Conservation (phyloP, 2,888 invertebrate species). For the Glyphotaelius pellucidus region DNA sequence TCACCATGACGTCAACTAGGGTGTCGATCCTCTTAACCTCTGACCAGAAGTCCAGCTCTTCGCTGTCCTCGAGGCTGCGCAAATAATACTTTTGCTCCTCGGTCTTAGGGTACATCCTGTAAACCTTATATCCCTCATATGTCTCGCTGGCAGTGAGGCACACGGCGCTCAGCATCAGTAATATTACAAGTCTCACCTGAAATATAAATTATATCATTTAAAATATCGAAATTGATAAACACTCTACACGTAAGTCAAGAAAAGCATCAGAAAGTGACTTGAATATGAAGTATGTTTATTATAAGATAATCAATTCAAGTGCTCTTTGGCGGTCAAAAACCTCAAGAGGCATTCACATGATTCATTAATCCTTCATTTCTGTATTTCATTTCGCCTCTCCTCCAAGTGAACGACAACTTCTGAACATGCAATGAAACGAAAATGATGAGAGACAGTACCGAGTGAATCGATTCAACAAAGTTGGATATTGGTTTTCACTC, state of each 20-base stretch:
- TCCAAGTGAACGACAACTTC: too few species aligned
- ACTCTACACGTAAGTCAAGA: background rate
- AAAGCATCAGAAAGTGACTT: background rate
- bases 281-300: background rate
- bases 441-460: too few species aligned
- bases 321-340: background rate
- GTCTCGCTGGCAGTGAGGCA: slow-evolving; percentile 41
- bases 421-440: too few species aligned
- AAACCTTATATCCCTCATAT: slow-evolving; percentile 76
- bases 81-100: slow-evolving; percentile 76
- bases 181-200: slow-evolving; percentile 49
- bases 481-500: too few species aligned
- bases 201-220: background rate
- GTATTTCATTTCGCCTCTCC: too few species aligned
- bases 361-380: too few species aligned
- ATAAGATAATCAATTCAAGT: background rate
- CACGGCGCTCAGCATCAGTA: slow-evolving; percentile 45
- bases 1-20: slow-evolving; percentile 75
- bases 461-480: too few species aligned
- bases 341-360: background rate
- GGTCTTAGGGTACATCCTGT: slow-evolving; percentile 76
- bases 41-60: slow-evolving; percentile 69
- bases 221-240: background rate
- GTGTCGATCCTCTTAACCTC: slow-evolving; percentile 72
- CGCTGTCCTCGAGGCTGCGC: slow-evolving; percentile 71